Evolutionary conservation across 2,797 vertebrate genomes (phyloP).

Genomic region (Melanotaenia pygmaea): DNA sequence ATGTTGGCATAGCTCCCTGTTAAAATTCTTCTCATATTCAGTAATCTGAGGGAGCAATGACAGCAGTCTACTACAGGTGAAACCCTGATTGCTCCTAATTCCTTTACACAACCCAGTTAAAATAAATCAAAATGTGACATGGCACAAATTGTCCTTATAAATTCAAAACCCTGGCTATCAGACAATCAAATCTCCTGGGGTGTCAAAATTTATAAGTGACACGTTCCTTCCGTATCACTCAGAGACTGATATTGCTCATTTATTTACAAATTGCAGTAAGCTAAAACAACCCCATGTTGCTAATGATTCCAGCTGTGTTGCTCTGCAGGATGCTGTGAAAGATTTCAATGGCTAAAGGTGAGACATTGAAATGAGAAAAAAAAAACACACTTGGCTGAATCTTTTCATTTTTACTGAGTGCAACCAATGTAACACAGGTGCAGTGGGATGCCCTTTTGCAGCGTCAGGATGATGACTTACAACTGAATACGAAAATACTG

Average conservation of each 20-base stretch:
- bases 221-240: background rate
- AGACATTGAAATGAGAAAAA: slow-evolving; percentile 18
- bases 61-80: no score
- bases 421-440: slow-evolving; percentile 49
- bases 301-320: slow-evolving; percentile 40
- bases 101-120: no score
- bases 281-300: background rate
- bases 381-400: background rate
- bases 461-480: slow-evolving; percentile 58
- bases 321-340: slow-evolving; percentile 35
- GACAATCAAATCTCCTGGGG: background rate
- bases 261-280: slow-evolving; percentile 7
- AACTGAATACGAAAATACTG: slow-evolving; percentile 22
- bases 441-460: slow-evolving; percentile 66
- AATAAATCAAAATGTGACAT: no score
- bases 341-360: slow-evolving; percentile 53
- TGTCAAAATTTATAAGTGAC: background rate
- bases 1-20: no score
- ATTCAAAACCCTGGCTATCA: no score
- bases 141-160: background rate
- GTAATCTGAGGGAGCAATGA: no score
- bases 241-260: background rate
- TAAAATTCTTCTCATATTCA: background rate
- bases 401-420: slow-evolving; percentile 18
- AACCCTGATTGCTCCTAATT: no score